phyloP scores from a whole-genome alignment of 2,113 vertebrate genomes.

The Embiotoca jacksoni region DNA sequence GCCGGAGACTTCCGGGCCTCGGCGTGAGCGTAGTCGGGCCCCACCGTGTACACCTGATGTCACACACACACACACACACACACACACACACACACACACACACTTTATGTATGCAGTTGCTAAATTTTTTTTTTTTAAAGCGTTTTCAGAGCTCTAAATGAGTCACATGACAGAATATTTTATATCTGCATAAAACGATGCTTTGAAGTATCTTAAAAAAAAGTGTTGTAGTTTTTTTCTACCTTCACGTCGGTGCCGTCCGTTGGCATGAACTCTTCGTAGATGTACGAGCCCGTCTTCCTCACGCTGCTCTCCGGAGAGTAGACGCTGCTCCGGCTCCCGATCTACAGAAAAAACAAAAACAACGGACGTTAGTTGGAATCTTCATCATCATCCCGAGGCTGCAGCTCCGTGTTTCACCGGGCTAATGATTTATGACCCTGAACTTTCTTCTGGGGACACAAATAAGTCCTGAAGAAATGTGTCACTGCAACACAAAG shows the following conservation, averaged over 20 bases:
- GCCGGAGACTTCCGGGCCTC: conserved; percentile 98
- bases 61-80: neutral
- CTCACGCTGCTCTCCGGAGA: conserved; percentile 98
- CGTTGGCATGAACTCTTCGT: conserved; percentile 99
- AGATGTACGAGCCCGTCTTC: conserved; percentile 99
- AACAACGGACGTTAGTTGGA: neutral
- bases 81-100: neutral
- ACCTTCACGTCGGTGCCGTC: conserved; percentile 99
- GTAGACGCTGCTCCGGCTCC: conserved; percentile 98
- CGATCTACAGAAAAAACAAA: conserved; percentile 86
- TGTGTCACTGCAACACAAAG: neutral
- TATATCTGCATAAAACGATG: no score
- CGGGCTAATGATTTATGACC: conserved; percentile 5
- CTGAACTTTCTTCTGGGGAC: neutral
- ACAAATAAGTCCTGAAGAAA: no score
- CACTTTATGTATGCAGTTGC: no score
- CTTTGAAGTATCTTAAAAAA: no score
- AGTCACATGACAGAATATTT: no score
- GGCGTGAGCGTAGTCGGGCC: conserved; percentile 96
- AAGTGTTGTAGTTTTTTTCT: neutral
- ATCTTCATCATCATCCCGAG: neutral
- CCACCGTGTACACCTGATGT: conserved; percentile 96
- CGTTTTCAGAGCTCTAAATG: no score
- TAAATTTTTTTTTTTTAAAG: no score
- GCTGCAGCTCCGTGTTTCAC: neutral